Base-by-base conservation (phyloP, 37 sponge, comb jelly and placozoan species). In the Beroe forskalii region DNA sequence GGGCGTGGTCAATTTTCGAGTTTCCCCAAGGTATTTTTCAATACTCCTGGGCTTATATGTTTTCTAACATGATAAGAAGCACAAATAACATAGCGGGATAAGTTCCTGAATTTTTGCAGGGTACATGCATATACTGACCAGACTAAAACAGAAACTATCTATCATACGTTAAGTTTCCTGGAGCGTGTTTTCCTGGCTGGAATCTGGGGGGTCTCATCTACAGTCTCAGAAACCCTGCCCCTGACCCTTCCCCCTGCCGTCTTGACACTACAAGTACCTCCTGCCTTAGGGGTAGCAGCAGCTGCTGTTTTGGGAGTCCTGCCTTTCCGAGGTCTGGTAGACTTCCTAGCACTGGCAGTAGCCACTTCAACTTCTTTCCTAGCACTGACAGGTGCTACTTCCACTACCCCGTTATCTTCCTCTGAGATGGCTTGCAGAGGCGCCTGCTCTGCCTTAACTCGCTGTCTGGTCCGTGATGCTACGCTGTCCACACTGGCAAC, bases 161-260 rank as follows among this genome's bases (percentile, higher is more conserved):
- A 35, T 69, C 38, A 69, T 33, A 69, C 72, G 72, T 69, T 37
- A 33, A 69, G 17, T 36, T 69, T 69, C 32, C 72, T 28, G 32
- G 33, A 32, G 1, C 72, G 27, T 9, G 72, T 69, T 69, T 69
- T 69, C 32, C 72, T 69, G 33, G 38, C 72, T 17, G 72, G 72
- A 36, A 69, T 69, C 32, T 69, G 72, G 32, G 72, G 72, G 38
- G 72, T 69, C 38, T 69, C 72, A 69, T 69, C 72, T 2, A 36
- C 12, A 32, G 39, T 69, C 38, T 69, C 72, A 69, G 72, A 69
- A 32, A 69, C 72, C 9, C 66, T 24, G 2, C 28, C 20, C 2
- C 4, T 8, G 4, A 24, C 66, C 4, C 66, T 24, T 35, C 14
- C 32, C 17, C 33, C 27, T 2, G 36, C 39, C 33, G 36, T 69